Percentiles rank a stretch among this genome's conserved stretches.
Evolutionary conservation across 2,113 vertebrate genomes (phyloP).

Genomic region (Nymphicus hollandicus): DNA sequence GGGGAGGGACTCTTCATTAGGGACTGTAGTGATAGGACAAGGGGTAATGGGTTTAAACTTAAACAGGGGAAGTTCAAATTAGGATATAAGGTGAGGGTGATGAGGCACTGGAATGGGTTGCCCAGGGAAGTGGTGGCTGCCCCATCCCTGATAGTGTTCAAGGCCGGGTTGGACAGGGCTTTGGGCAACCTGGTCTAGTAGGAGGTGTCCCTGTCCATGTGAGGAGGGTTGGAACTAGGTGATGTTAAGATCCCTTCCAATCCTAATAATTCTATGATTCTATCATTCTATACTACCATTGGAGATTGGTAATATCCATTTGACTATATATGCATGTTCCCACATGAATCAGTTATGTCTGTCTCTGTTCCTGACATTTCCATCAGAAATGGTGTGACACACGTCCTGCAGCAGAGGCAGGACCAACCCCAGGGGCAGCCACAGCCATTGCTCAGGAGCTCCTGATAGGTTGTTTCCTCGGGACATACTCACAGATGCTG

Average conservation of each 20-base stretch:
- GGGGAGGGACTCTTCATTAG: too few species aligned
- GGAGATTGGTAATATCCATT: neutral
- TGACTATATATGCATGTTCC: neutral
- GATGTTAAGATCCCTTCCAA: neutral
- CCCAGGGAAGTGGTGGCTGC: neutral
- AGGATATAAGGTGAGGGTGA: neutral
- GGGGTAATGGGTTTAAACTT: too few species aligned
- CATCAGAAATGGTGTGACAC: neutral
- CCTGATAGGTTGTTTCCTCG: neutral
- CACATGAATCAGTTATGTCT: neutral
- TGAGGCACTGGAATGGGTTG: neutral
- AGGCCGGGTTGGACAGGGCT: neutral
- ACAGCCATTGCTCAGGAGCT: neutral
- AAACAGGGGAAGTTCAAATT: neutral
- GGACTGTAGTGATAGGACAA: too few species aligned
- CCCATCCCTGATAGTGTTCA: neutral
- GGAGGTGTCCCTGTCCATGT: neutral
- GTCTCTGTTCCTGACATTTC: neutral
- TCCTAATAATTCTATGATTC: neutral
- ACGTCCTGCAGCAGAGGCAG: neutral
- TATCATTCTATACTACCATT: neutral
- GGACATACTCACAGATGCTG: neutral
- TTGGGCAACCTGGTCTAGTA: neutral
- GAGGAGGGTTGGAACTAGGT: neutral
- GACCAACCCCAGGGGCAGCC: neutral